Base-by-base conservation (phyloP, 2,113 vertebrate species). In the Cheirogaleus medius region DNA sequence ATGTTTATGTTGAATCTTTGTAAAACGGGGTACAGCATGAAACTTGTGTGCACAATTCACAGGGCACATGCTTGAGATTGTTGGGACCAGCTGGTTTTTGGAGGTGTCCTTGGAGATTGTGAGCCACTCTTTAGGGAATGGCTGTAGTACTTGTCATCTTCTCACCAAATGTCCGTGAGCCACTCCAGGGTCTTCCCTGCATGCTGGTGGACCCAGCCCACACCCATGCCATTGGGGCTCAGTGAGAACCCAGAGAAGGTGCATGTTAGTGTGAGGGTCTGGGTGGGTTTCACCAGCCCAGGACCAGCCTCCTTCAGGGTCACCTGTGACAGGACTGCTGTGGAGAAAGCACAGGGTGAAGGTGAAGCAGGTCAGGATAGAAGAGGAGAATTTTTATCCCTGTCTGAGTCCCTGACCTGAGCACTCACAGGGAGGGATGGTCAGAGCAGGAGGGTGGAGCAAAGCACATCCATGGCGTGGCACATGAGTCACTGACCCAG, bases 181-280 rank as follows among this genome's bases (percentile, higher is more conserved):
- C 93, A 98, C 74, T 98, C 86, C 58, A 98, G 8, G 1, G 64
- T 54, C 84, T 96, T 97, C 56, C 93, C 96, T 10, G 92, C 21
- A 20, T 47, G 4, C 27, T 98, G 91, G 5, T 37, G 82, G 44
- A 98, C 82, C 95, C 98, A 98, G 60, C 29, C 3, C 21, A 98
- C 94, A 15, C 74, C 8, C 1, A 32, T 23, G 13, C 9, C 9
- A 42, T 5, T 25, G n/a, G 66, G 49, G 11, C 82, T 97, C 27
- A 97, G 34, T 17, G 90, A 76, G 74, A 96, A 97, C 2, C 97
- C 96, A 42, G 84, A 91, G 25, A 94, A 32, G 10, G 73, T 77
- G 44, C 85, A 95, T 15, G 94, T 87, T 17, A 96, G 52, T 3
- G 27, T 20, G 20, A 96, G 93, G 11, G 52, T 64, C 25, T 96